These are phyloP conservation scores for Myotis vivesi DNA, from an alignment of 2,797 vertebrate species.

Conservation along the genomic window DNA sequence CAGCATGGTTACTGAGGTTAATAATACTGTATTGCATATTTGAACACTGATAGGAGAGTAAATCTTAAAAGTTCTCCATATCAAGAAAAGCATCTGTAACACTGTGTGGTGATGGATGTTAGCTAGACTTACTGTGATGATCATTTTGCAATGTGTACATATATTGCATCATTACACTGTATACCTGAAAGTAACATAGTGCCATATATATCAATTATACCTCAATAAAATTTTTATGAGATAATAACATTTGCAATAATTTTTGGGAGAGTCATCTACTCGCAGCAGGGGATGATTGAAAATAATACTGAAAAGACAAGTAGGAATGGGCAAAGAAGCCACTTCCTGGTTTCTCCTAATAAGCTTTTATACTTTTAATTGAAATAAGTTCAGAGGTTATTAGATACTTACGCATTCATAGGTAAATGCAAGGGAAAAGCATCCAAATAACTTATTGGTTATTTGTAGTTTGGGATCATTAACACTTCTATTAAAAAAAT, in stretches of 20 bases:
- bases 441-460: background rate
- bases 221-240: background rate
- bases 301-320: background rate
- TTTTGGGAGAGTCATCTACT: background rate
- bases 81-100: background rate
- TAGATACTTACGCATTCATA: slow-evolving; percentile 26
- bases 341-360: background rate
- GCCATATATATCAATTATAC: background rate
- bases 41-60: background rate
- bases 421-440: slow-evolving; percentile 23
- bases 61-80: background rate
- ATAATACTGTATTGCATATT: background rate
- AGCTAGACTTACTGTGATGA: background rate
- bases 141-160: background rate
- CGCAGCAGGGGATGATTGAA: background rate
- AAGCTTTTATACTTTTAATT: background rate
- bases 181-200: background rate
- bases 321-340: background rate
- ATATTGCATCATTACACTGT: background rate
- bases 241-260: background rate
- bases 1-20: background rate
- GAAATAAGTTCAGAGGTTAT: slow-evolving; percentile 51
- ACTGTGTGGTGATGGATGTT: background rate
- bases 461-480: background rate
- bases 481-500: background rate